Evolutionary conservation across 1,140 invertebrate genomes (phyloP).

Genomic region (Pseudomyrmex cubaensis): DNA sequence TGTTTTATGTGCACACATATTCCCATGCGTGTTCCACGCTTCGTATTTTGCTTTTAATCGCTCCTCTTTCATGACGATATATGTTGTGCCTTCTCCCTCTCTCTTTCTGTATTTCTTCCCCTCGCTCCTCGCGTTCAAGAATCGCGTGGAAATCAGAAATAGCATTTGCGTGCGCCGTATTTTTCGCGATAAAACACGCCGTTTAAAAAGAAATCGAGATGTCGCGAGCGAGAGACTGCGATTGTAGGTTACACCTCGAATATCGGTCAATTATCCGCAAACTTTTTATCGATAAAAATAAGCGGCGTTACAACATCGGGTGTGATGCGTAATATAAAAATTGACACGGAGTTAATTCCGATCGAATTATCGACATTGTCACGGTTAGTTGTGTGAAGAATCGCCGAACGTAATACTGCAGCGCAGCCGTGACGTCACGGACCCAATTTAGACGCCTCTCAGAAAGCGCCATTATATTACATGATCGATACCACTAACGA

Average conservation of each 20-base stretch:
- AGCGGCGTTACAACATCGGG: no score
- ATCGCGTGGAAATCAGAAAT: conserved; percentile 77
- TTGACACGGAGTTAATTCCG: no score
- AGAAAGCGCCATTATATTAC: conserved; percentile 8
- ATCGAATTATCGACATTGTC: conserved; percentile 10
- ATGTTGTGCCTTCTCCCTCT: not conserved
- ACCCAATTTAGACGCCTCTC: conserved; percentile 23
- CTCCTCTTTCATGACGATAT: conserved; percentile 18
- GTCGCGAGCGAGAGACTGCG: not conserved
- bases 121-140: conserved; percentile 56
- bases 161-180: conserved; percentile 70
- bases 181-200: conserved; percentile 45
- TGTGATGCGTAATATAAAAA: no score
- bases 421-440: conserved; percentile 33
- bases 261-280: not conserved
- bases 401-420: conserved; percentile 1
- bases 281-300: no score
- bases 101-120: not conserved
- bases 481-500: conserved; percentile 21
- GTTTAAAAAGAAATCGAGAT: not conserved
- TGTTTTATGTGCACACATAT: not conserved
- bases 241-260: not conserved
- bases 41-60: not conserved
- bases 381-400: not conserved
- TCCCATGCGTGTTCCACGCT: conserved; percentile 10